Evolutionary conservation across 2,113 vertebrate species (phyloP), one percentile per base, ranked within the genome.

Genomic region (Patagioenas fasciata): DNA sequence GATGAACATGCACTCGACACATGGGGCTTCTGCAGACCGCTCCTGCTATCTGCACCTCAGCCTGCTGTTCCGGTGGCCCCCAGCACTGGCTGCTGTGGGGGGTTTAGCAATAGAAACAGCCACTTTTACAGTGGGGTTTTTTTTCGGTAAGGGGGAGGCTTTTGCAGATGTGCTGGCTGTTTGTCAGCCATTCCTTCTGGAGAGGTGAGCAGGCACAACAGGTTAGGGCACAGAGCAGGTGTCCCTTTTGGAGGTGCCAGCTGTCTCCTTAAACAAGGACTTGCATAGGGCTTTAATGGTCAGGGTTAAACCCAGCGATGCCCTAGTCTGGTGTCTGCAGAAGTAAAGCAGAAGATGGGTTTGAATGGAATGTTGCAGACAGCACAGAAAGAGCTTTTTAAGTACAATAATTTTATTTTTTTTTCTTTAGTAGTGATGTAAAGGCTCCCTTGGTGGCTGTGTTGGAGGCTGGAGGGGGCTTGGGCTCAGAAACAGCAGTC

Each of bases 71-170:
- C 0, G 1, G 42, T 58, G 24, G 36, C 31, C 26, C 32, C 60
- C 69, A 62, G n/a, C 34, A 15, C 34, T 0, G 1, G 61, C 53
- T 38, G 0, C 56, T 42, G n/a, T 2, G 11, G 26, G 17, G 9
- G 20, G 7, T 29, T 18, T 15, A 44, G 42, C 38, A 40, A 14
- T 3, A 40, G 53, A 57, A 57, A 44, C 58, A 61, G 32, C 40
- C 23, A 21, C 14, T n/a, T 62, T 15, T 29, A 38, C 26, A 13
- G 44, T 64, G 40, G 5, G 13, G 4, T 17, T 42, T 57, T 56
- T 40, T 66, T 21, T 16, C 26, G 60, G 31, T 32, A 28, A 47
- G 36, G 23, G 58, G 14, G 54, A 47, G 24, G 15, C 21, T 54
- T 73, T 44, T 44, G 61, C 29, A 20, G 32, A 15, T 74, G 26